Evolutionary conservation across 2,113 vertebrate genomes (phyloP), one percentile per base, ranked within the genome.

Genomic region (Xenotilapia leptura): DNA sequence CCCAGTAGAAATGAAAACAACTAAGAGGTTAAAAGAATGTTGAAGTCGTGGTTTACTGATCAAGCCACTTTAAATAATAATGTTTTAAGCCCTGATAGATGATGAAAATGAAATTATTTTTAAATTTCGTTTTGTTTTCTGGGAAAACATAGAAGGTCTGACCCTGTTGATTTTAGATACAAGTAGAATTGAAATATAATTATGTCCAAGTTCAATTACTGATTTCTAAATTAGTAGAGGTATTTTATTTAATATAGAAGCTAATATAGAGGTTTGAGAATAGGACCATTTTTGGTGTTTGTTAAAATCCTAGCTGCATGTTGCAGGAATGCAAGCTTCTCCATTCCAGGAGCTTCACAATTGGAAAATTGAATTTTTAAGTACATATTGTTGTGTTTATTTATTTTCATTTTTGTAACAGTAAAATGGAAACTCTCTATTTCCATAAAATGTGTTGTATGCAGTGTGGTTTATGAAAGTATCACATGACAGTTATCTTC

Each of bases 81-180:
- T 9, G 12, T 26, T 45, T 42, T 42, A 42, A 42, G 13, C 38
- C 19, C 19, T 38, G 19, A 65, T 12, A 36, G 33, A 68, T 14
- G n/a, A 70, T 42, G 0, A 42, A 15, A 9, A 70, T 21, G 2
- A 33, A 4, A 5, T 8, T 8, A 11, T 5, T n/a, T 8, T 23
- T 5, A 0, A 0, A 68, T 42, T 70, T 9, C 26, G 2, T 42
- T 42, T 70, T 15, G n/a, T 70, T 70, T 70, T 70, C 38, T 70
- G 21, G 38, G 38, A 70, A 70, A 23, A 70, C n/a, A 23, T 23
- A 42, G 1, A 70, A 70, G 38, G 12, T 23, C 38, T 70, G 65
- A 23, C 38, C 38, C 65, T 70, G n/a, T 70, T 42, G 38, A 70
- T 15, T 40, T 42, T 6, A 70, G 12, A 40, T 40, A 68, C 36